Percentiles rank a stretch among this genome's conserved stretches.
phyloP scores from a whole-genome alignment of 2,113 vertebrate species.

The Helogale parvula region DNA sequence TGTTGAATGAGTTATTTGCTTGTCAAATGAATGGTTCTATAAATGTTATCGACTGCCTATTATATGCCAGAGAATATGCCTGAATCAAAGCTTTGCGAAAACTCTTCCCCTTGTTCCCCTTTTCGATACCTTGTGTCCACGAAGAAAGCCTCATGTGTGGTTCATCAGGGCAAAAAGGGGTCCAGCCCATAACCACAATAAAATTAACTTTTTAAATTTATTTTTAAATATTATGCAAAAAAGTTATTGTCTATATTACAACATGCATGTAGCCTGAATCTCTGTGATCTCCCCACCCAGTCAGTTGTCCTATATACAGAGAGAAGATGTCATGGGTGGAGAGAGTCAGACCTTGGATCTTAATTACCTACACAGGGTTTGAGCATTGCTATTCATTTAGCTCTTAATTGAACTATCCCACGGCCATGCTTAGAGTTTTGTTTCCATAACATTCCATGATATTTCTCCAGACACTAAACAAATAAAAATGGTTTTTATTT shows the following conservation, averaged over 20 bases:
- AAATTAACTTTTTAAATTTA: neutral
- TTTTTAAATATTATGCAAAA: slow-evolving; percentile 27
- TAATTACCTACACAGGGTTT: neutral
- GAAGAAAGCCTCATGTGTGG: neutral
- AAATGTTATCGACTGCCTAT: neutral
- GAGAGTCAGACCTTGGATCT: neutral
- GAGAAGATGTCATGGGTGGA: no score
- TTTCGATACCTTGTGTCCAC: neutral
- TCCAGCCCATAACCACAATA: neutral
- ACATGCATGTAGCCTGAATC: neutral
- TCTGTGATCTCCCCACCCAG: neutral
- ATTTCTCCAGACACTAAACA: slow-evolving; percentile 23
- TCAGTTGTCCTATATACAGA: neutral
- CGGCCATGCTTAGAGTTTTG: neutral
- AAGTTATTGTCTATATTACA: neutral
- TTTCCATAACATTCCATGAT: neutral
- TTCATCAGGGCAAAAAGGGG: neutral
- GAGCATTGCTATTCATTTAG: neutral
- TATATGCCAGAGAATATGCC: neutral
- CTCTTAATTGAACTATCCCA: neutral
- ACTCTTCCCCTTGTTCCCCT: neutral
- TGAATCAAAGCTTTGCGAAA: neutral
- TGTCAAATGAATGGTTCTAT: neutral
- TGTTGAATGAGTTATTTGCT: neutral
- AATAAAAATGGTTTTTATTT: slow-evolving; percentile 31